Evolutionary conservation across 1,140 invertebrate species (phyloP).

Genomic region (Eurosta solidaginis): DNA sequence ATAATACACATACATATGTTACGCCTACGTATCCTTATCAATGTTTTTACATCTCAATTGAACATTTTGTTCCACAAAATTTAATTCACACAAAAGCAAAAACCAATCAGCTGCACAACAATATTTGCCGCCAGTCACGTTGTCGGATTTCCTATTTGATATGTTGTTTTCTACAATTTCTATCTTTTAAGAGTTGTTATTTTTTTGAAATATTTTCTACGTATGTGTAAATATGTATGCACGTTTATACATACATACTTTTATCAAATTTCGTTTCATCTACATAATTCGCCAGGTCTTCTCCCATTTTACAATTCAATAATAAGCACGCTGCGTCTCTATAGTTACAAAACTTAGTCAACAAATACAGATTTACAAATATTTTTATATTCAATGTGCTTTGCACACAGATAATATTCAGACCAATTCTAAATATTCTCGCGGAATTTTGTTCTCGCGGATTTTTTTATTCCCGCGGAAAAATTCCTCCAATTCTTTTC

Average conservation of each 20-base stretch:
- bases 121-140: constrained; percentile 18
- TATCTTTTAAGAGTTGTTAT: not conserved
- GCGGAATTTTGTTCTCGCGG: too few species aligned
- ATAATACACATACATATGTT: not conserved
- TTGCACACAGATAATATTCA: too few species aligned
- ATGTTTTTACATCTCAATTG: constrained; percentile 10
- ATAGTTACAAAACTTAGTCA: too few species aligned
- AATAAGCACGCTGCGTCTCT: too few species aligned
- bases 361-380: too few species aligned
- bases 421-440: too few species aligned
- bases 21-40: not conserved
- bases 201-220: not conserved
- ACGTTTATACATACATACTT: not conserved
- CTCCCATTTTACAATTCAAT: too few species aligned
- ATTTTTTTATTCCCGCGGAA: too few species aligned
- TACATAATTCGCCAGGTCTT: too few species aligned
- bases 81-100: not conserved
- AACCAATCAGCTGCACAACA: not conserved
- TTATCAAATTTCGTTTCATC: not conserved
- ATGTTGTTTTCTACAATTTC: not conserved
- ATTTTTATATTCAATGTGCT: too few species aligned
- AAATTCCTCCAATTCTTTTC: too few species aligned
- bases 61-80: not conserved
- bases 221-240: not conserved
- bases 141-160: constrained; percentile 11